Evolutionary conservation across 2,888 invertebrate species (phyloP), one percentile per base, ranked within the genome.

Genomic region (Melanargia galathea): DNA sequence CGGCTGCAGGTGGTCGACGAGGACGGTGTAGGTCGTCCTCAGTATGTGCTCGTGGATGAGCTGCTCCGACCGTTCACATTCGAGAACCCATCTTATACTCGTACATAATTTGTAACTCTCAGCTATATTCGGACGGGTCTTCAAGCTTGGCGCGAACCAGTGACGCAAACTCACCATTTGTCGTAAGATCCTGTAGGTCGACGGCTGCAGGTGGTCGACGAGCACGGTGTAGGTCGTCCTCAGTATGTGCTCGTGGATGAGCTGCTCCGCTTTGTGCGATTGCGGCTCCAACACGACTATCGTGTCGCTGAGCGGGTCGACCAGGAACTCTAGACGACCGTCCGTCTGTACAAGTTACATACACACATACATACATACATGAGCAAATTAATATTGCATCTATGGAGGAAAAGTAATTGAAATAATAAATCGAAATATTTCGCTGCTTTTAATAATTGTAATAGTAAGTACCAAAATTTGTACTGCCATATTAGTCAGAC

Each of bases 21-120:
- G 82, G 20, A 86, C 87, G 0, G 79, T 77, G 74, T 92, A 92
- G 0, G 90, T 91, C 7, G 86, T 88, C 66, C 81, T 83, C 49
- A 92, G 69, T 33, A 92, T 86, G 69, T 92, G 89, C 70, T 92
- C 90, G 57, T 91, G 87, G 13, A 91, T 76, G 20, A 91, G 68
- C 68, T 91, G 90, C 65, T 91, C 90, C 0, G 86, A n/a, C n/a
- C n/a, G n/a, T n/a, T n/a, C n/a, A n/a, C n/a, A n/a, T n/a, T n/a
- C n/a, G n/a, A n/a, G n/a, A n/a, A n/a, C n/a, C n/a, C n/a, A n/a
- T n/a, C n/a, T n/a, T n/a, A n/a, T n/a, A n/a, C n/a, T n/a, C n/a
- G n/a, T n/a, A n/a, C n/a, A n/a, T n/a, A n/a, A n/a, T n/a, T n/a
- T n/a, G n/a, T n/a, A n/a, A n/a, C n/a, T n/a, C n/a, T n/a, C n/a